Base-by-base conservation (phyloP, 2,888 invertebrate species). In the Nemapogon koenigi region DNA sequence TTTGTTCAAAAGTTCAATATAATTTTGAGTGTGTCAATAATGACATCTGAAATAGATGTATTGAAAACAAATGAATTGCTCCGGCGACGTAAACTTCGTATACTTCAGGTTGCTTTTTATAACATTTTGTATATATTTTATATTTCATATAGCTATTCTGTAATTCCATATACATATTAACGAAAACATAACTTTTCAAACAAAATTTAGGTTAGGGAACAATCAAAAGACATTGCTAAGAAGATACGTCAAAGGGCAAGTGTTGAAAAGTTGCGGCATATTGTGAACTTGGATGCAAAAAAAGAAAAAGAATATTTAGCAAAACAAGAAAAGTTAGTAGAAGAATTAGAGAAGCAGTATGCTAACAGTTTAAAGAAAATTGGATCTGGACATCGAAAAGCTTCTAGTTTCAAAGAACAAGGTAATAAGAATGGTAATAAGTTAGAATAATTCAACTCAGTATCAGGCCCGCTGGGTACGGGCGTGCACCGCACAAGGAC, bases 171-270 rank as follows among this genome's bases (percentile, higher is more conserved):
- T 16, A 30, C 13, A 14, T 15, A 15, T 30, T 30, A 13, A 3
- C 3, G 3, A 30, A 3, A 13, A 8, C 10, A 13, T 30, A 3
- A 30, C 16, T 4, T 14, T 4, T 13, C 10, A n/a, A n/a, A 7
- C 11, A n/a, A n/a, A n/a, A 60, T 67, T 53, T 63, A 80, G 79
- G 79, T 80, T 48, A 66, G 79, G 44, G 79, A 80, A 57, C 79
- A 80, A 49, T 80, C 79, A 33, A 79, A 78, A 58, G 73, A 75
- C 39, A 72, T 80, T 37, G 79, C 79, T 10, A 75, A 70, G 51
- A 70, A 68, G 55, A 62, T 79, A 46, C 55, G 79, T 45, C 66
- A 70, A 51, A 70, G 75, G 43, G 66, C 75, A 33, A 68, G 66
- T 51, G 58, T 59, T 42, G 78, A 76, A 53, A 67, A 66, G 45